phyloP scores from a whole-genome alignment of 2,113 vertebrate species.

The Dromas ardeola region DNA sequence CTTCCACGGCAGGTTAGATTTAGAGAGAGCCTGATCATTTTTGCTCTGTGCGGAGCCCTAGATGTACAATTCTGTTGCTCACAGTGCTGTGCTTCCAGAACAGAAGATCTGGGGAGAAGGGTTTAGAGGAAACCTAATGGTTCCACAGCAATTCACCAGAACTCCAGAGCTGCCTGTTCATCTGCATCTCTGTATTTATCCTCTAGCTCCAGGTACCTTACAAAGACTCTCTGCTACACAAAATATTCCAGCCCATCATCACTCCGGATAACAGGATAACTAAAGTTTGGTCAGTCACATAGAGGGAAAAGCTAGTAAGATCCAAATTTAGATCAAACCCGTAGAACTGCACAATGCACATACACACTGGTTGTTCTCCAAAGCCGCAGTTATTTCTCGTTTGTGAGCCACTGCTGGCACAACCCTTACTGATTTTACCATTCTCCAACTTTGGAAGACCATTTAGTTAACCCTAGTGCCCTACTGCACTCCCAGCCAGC shows the following conservation, averaged over 20 bases:
- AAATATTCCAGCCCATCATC: background rate
- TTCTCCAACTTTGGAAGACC: background rate
- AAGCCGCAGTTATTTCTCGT: background rate
- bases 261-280: background rate
- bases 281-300: background rate
- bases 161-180: accelerated
- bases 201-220: background rate
- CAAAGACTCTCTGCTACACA: background rate
- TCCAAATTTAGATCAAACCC: background rate
- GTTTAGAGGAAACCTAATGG: background rate
- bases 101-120: background rate
- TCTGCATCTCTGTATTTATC: background rate
- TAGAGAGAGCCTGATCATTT: background rate
- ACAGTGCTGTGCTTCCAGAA: background rate
- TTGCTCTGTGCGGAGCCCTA: background rate
- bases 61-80: background rate
- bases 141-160: background rate
- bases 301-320: background rate
- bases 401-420: background rate
- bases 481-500: background rate
- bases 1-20: background rate
- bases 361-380: background rate
- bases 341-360: background rate
- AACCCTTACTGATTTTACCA: background rate
- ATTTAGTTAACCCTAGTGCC: background rate